Evolutionary conservation across 2,113 vertebrate species (phyloP), one percentile per base, ranked within the genome.

Genomic region (Python bivittatus): DNA sequence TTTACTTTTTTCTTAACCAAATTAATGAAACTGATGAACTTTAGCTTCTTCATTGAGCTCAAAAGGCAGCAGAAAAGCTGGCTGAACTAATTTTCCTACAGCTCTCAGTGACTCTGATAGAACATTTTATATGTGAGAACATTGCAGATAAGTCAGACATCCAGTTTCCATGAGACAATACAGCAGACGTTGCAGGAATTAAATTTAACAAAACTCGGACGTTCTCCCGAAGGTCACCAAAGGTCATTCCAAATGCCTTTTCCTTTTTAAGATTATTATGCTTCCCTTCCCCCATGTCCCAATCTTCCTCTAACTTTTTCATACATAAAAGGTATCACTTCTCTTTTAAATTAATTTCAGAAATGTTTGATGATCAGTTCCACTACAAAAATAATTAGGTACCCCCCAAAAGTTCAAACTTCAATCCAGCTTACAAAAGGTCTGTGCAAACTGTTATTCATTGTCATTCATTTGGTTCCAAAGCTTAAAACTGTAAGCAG

Each of bases 21-120:
- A 96, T 97, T 97, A 97, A 96, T 93, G 92, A 96, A 96, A 95
- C 94, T 94, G 94, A 88, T 97, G 96, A 97, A 95, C 96, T 97
- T 95, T 96, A 94, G 93, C 97, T 96, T 94, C 93, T 96, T 96
- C 95, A 96, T 93, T 93, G 95, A 94, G 91, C 92, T 94, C 87
- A 7, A 96, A 93, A 95, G 93, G 94, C 94, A 95, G 93, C 44
- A 87, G 84, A 90, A 90, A 10, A 4, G 11, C 57, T 61, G 91
- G 86, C 93, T 93, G 95, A 93, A 92, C 94, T 94, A 88, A 93
- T 94, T 96, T 95, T 93, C 53, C 93, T 91, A 93, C 95, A 95
- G 96, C 94, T 92, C 94, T 94, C 92, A 96, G 95, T 91, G 90
- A 92, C 86, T 92, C 91, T 91, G 84, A 72, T 54, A 64, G 93